phyloP scores from a whole-genome alignment of 2,113 vertebrate species.

The Tragelaphus imberbis region DNA sequence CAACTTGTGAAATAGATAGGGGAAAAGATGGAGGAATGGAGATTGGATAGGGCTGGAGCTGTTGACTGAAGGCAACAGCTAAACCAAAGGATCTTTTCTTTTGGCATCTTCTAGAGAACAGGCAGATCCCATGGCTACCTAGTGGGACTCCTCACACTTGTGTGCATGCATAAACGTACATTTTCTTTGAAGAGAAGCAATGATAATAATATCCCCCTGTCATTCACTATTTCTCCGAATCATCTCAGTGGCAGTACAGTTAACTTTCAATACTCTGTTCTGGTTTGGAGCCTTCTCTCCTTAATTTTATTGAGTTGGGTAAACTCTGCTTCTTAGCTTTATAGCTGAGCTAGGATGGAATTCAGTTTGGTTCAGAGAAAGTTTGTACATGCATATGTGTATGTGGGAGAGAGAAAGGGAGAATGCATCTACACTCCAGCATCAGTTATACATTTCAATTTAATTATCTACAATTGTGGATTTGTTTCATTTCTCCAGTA shows the following conservation, averaged over 20 bases:
- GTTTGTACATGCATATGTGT: too few species aligned
- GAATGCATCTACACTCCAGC: neutral
- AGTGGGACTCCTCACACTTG: neutral
- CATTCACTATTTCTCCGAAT: neutral
- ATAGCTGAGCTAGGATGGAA: neutral
- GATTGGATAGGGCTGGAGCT: neutral
- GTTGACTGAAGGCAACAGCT: neutral
- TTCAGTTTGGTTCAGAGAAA: neutral
- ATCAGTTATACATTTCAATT: neutral
- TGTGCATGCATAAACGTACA: neutral
- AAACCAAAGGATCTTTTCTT: neutral
- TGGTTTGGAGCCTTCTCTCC: neutral
- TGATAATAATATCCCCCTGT: neutral
- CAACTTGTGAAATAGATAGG: neutral
- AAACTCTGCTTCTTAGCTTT: neutral
- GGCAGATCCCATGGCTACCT: neutral
- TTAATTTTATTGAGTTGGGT: neutral
- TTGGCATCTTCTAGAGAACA: neutral
- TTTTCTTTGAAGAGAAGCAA: neutral
- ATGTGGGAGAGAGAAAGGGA: too few species aligned
- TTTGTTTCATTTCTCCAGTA: neutral
- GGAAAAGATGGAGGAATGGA: neutral
- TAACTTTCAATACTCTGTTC: neutral
- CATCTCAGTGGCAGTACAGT: neutral
- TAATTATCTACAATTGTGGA: neutral